A percentile compares a stretch with the other conserved stretches of the same genome.
phyloP scores from a whole-genome alignment of 2,797 vertebrate genomes.

The Otus scops region DNA sequence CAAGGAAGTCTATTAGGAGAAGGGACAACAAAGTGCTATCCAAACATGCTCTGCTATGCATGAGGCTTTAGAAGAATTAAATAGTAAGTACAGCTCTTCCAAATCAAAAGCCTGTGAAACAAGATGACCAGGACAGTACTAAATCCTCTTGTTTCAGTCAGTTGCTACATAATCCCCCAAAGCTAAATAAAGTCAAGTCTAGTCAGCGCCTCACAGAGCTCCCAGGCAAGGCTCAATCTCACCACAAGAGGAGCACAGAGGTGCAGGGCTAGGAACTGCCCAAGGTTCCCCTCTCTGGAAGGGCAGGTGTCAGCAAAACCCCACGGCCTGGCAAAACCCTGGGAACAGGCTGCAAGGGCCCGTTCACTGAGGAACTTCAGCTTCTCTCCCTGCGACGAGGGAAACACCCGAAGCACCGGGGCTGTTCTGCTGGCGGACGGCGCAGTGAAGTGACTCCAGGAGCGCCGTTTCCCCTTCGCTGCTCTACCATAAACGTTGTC shows the following conservation, averaged over 20 bases:
- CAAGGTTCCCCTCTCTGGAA: neutral
- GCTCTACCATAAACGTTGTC: neutral
- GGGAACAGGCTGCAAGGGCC: neutral
- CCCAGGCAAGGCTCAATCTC: neutral
- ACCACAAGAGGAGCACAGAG: neutral
- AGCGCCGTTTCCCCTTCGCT: neutral
- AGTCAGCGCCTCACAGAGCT: neutral
- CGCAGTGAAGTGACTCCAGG: rapidly evolving
- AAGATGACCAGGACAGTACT: neutral
- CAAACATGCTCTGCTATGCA: neutral
- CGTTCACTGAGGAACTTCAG: neutral
- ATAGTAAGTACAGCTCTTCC: neutral
- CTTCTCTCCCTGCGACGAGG: neutral
- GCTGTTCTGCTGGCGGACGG: neutral
- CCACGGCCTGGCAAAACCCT: neutral
- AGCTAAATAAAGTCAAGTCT: neutral
- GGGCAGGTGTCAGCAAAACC: neutral
- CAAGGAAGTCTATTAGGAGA: neutral
- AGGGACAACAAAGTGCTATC: neutral
- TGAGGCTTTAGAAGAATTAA: neutral
- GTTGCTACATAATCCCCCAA: neutral
- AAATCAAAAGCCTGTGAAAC: neutral
- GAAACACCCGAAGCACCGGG: neutral
- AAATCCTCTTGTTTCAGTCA: neutral
- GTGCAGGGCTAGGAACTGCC: neutral